Conservation (phyloP, 2,888 invertebrate genomes). For the Chydorus sphaericus region DNA sequence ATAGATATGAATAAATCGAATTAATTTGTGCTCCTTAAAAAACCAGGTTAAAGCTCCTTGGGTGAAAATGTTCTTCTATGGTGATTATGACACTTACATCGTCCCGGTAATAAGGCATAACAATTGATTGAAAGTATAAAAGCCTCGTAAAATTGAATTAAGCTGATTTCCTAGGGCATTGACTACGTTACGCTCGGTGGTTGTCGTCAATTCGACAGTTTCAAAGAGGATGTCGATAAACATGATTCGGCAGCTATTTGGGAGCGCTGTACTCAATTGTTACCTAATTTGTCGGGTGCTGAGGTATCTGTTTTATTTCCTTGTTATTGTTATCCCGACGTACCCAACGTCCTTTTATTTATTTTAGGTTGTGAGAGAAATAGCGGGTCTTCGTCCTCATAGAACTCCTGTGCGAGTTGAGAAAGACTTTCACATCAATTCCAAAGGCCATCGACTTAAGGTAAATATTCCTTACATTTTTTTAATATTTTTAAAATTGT, state of each 20-base stretch:
- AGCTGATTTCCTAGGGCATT: too few species aligned
- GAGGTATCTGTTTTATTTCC: too few species aligned
- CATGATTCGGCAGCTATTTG: conserved; percentile 61
- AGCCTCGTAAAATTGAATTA: too few species aligned
- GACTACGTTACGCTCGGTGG: conserved; percentile 69
- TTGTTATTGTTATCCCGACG: too few species aligned
- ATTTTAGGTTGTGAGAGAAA: conserved; percentile 54
- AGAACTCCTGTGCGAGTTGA: conserved; percentile 37
- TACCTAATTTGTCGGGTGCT: conserved; percentile 46
- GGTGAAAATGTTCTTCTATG: conserved; percentile 76
- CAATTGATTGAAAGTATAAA: too few species aligned
- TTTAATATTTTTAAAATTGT: not conserved
- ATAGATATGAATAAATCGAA: too few species aligned
- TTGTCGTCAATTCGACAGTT: conserved; percentile 65
- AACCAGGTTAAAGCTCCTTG: conserved; percentile 62
- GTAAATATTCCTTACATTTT: not conserved
- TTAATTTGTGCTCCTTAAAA: not conserved
- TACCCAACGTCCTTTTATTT: too few species aligned
- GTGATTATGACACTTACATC: conserved; percentile 71
- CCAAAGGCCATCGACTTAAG: conserved; percentile 12
- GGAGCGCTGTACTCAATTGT: conserved; percentile 56
- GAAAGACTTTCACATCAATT: conserved; percentile 23
- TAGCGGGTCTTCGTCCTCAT: conserved; percentile 74
- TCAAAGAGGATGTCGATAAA: conserved; percentile 45
- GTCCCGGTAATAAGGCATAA: too few species aligned